Conservation (phyloP, 1,140 invertebrate genomes). For the Ostrea denselamellosa region DNA sequence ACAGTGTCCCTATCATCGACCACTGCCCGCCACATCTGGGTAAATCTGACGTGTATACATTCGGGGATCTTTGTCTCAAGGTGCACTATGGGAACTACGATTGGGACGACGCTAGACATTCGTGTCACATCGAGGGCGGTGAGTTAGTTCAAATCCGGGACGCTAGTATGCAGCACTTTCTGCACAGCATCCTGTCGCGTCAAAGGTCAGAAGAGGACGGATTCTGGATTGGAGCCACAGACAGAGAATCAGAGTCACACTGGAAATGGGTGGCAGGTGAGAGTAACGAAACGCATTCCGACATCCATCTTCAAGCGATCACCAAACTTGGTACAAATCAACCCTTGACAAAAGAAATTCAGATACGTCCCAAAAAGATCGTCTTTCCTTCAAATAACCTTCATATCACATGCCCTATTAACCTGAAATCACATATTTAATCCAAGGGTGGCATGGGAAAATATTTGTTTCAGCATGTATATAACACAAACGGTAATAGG, state of each 20-base stretch:
- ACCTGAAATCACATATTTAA: too few species aligned
- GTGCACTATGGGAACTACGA: conserved; percentile 36
- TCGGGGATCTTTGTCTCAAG: conserved; percentile 23
- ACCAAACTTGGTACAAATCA: too few species aligned
- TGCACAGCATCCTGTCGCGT: conserved; percentile 48
- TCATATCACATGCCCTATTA: too few species aligned
- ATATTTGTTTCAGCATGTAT: too few species aligned
- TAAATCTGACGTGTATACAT: conserved; percentile 13
- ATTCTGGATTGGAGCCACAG: conserved; percentile 66
- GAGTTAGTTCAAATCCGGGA: conserved; percentile 60
- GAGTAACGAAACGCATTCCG: background rate
- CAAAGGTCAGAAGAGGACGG: conserved; percentile 57
- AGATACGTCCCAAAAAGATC: too few species aligned
- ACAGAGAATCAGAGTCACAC: conserved; percentile 57
- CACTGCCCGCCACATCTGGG: conserved; percentile 1
- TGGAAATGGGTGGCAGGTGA: conserved; percentile 68
- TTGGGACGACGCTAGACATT: conserved; percentile 56
- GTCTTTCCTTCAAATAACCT: too few species aligned
- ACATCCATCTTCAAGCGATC: too few species aligned
- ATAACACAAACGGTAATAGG: too few species aligned
- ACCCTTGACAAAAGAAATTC: too few species aligned
- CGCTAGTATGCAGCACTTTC: conserved; percentile 56
- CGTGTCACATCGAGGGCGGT: conserved; percentile 54
- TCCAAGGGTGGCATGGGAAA: too few species aligned
- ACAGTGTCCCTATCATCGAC: background rate